phyloP scores from a whole-genome alignment of 2,113 vertebrate species.

The Ophiodon elongatus region DNA sequence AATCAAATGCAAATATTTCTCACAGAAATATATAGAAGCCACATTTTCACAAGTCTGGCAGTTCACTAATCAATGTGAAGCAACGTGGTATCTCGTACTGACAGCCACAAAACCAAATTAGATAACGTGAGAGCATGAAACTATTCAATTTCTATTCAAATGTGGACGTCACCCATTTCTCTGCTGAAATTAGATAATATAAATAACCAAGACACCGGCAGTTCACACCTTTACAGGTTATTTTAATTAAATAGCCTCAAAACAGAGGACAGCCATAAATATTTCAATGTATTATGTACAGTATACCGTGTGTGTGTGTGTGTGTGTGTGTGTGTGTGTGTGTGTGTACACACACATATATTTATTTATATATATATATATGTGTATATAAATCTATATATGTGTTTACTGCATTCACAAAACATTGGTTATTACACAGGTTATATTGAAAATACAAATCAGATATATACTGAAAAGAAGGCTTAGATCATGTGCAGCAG shows the following conservation, averaged over 20 bases:
- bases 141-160: constrained; percentile 73
- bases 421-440: not conserved
- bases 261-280: not conserved
- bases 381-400: too few relatives aligned
- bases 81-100: constrained; percentile 39
- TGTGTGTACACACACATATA: too few relatives aligned
- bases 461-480: not conserved
- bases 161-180: constrained; percentile 21
- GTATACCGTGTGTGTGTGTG: not conserved
- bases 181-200: constrained; percentile 45
- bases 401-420: not conserved
- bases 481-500: not conserved
- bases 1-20: constrained; percentile 68
- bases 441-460: not conserved
- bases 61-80: constrained; percentile 51
- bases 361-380: too few relatives aligned
- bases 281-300: not conserved
- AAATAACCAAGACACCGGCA: constrained; percentile 26
- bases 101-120: constrained; percentile 64
- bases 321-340: too few relatives aligned
- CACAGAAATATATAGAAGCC: constrained; percentile 41
- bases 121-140: constrained; percentile 62
- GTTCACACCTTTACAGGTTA: constrained; percentile 21
- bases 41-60: constrained; percentile 23
- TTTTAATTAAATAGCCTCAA: constrained; percentile 32